Percentiles rank a stretch among this genome's conserved stretches.
Evolutionary conservation across 1,140 invertebrate species (phyloP).

Genomic region (Zaprionus capensis): DNA sequence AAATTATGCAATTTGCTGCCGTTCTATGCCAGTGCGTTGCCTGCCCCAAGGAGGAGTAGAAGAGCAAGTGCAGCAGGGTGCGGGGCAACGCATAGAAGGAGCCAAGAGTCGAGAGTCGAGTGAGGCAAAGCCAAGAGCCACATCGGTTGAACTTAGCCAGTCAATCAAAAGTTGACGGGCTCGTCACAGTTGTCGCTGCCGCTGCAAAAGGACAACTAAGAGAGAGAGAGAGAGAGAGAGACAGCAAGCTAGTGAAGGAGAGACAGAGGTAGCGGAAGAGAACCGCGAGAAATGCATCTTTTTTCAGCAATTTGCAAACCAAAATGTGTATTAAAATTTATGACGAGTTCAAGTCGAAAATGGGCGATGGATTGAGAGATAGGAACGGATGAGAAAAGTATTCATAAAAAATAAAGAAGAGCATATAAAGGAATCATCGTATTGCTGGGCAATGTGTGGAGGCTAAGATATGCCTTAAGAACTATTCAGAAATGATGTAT

Average conservation of each 20-base stretch:
- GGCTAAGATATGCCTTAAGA: background rate
- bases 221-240: background rate
- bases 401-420: constrained; percentile 7
- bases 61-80: background rate
- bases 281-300: constrained; percentile 74
- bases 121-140: constrained; percentile 36
- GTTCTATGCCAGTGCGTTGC: constrained; percentile 63
- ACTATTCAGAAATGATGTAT: background rate
- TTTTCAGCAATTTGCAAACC: constrained; percentile 77
- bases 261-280: constrained; percentile 13
- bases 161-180: constrained; percentile 79
- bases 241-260: background rate
- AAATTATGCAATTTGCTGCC: constrained; percentile 83
- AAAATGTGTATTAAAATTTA: constrained; percentile 83
- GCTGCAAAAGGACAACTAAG: constrained; percentile 58
- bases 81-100: constrained; percentile 27
- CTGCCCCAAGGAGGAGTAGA: constrained; percentile 32
- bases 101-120: constrained; percentile 21
- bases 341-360: constrained; percentile 70
- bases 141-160: constrained; percentile 76
- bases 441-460: background rate
- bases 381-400: constrained; percentile 38
- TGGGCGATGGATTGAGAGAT: constrained; percentile 56
- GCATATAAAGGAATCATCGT: background rate
- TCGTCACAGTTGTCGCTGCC: constrained; percentile 77